Conservation (phyloP, 2,797 vertebrate species). For the Pelochelys cantorii region DNA sequence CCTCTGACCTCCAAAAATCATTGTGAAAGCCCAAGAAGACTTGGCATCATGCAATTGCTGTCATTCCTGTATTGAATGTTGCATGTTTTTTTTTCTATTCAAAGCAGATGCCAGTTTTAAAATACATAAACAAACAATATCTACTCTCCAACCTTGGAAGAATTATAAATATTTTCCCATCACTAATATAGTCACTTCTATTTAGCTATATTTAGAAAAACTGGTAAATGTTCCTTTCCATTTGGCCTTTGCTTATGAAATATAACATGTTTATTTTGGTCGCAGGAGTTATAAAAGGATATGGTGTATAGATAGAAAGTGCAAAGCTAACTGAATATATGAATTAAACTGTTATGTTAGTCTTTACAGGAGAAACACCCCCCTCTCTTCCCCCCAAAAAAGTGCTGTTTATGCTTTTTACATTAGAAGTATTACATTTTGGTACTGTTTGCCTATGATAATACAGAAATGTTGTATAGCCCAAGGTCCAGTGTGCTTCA, state of each 20-base stretch:
- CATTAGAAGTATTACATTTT: not conserved
- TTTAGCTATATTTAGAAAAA: slow-evolving; percentile 38
- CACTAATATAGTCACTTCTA: slow-evolving; percentile 45
- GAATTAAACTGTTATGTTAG: slow-evolving; percentile 16
- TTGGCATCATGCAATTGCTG: not conserved
- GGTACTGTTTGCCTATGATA: not conserved
- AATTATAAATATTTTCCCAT: slow-evolving; percentile 62
- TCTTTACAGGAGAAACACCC: slow-evolving; percentile 1
- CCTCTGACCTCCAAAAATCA: not conserved
- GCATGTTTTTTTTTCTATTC: slow-evolving; percentile 11
- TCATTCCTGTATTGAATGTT: not conserved
- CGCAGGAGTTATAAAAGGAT: slow-evolving; percentile 33
- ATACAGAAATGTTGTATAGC: not conserved
- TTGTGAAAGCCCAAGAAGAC: not conserved
- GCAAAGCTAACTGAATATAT: slow-evolving; percentile 65
- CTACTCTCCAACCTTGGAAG: slow-evolving; percentile 38
- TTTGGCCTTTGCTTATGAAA: slow-evolving; percentile 60
- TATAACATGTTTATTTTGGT: slow-evolving; percentile 63
- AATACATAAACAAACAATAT: not conserved
- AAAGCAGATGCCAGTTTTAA: slow-evolving; percentile 1
- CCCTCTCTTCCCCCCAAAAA: no score
- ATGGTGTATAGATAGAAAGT: slow-evolving; percentile 9
- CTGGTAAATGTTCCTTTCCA: slow-evolving; percentile 58
- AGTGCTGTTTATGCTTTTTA: slow-evolving; percentile 11
- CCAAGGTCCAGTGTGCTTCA: no score